Evolutionary conservation across 2,888 invertebrate genomes (phyloP), one percentile per base, ranked within the genome.

Genomic region (Athrips mouffetella): DNA sequence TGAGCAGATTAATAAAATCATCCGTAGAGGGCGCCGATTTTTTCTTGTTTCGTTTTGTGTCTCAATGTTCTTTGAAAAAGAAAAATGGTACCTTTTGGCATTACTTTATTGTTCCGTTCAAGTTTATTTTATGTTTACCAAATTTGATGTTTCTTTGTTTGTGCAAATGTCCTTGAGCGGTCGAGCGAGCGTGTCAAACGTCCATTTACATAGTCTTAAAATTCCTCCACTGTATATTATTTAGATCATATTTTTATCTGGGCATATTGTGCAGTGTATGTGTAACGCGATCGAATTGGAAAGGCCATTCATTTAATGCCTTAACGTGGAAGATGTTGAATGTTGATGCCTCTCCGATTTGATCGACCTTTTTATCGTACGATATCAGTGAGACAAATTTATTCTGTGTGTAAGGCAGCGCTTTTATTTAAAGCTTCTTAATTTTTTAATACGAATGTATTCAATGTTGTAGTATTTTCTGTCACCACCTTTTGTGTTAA

Each of bases 171-270:
- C 58, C 55, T 62, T 52, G 58, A 52, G 61, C 54, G 47, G 52
- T 49, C 58, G 60, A 53, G 61, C 58, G 61, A 11, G 21, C 20
- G 37, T 73, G 65, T 75, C 72, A 77, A 76, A 78, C 80, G 85
- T 85, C 85, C 84, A 84, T 80, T 80, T 78, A 80, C 66, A 67
- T 73, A 79, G 72, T 73, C 64, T 68, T 39, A 23, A 56, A 70
- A 80, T 87, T 86, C 84, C 87, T 86, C 84, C 76, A 78, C 85
- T 86, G 85, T 86, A 82, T 85, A 82, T 78, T 23, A 70, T 73
- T 73, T 78, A 77, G 72, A 69, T 66, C 50, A 64, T 76, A 70
- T 70, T 70, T 67, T 63, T 66, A 62, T 62, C 60, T 63, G 69
- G 75, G 71, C 71, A 67, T 68, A 63, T 70, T 57, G 64, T 70